Base-by-base conservation (phyloP, 35 echinoderm and acorn worm species). In the Apostichopus parvimensis region DNA sequence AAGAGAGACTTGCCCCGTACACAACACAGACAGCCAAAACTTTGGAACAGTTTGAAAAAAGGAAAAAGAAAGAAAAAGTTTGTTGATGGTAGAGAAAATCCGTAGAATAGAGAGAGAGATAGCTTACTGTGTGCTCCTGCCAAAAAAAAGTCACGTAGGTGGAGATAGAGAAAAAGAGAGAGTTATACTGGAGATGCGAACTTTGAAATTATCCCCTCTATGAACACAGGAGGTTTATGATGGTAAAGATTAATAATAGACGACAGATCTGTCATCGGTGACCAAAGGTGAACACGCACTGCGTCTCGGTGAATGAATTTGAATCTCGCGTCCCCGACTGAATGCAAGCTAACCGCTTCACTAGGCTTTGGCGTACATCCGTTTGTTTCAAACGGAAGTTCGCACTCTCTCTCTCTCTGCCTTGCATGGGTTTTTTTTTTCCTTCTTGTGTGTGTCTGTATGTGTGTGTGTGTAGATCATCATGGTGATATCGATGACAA, bases 221-320 rank as follows among this genome's bases (percentile, higher is more conserved):
- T 66, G 60, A 66, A 56, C 9, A 87, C 83, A 61, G 83, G 21
- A 61, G 55, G 13, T 21, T 17, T 87, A 61, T 87, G 55, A 18
- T 24, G 55, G 55, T n/a, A 17, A 57, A 53, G 17, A 61, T 57
- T 53, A 18, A 20, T 53, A 26, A 57, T 75, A 75, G 17, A 75
- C 18, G 71, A 54, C 17, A 15, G 15, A 68, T 88, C 86, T 88
- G 86, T 88, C 86, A 88, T 54, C 86, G 34, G 25, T n/a, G 86
- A 65, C 11, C 28, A 72, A 88, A 88, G 86, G 86, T 88, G 86
- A 88, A 72, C 86, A 88, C 86, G 86, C 86, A 88, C 86, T 84
- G 13, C 22, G 20, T 68, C 61, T 72, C 64, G 86, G 86, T 72
- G 86, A 88, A 17, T 72, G 61, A 45, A 9, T 88, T 88, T 88